Evolutionary conservation across 1,140 invertebrate species (phyloP), one percentile per base, ranked within the genome.

Genomic region (Scaptomyza graminum): DNA sequence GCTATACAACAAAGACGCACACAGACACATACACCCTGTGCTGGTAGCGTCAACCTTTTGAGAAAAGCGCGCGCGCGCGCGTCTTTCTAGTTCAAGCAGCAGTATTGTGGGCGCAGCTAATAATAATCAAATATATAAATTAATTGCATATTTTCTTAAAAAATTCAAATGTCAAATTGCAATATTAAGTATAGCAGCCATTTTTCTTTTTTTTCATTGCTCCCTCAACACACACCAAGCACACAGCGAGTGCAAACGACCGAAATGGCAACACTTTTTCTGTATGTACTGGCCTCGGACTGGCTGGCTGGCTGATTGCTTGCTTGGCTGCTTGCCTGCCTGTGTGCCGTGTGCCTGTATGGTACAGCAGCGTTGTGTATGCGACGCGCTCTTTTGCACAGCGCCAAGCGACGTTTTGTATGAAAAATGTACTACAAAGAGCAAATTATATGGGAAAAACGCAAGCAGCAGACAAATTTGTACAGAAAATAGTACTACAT

Each of bases 211-310:
- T 71, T 37, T 51, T 55, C 4, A 41, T 41, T 62, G 44, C 67
- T 71, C 52, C 54, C 28, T 34, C 18, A 41, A 39, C 47, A 52
- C 47, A 52, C 74, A 50, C 52, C 43, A 44, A 49, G 0, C 31
- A 34, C 2, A 0, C 31, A 34, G 31, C 57, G 62, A 82, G 71
- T 75, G 75, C 75, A 65, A 78, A 83, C 57, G 77, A 77, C 70
- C 74, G 68, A 76, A 88, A 88, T 73, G 82, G 82, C 78, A 82
- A 81, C 78, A 84, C 69, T 78, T 78, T 79, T 85, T 85, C 78
- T 79, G 83, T 87, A 87, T 88, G 78, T 75, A 63, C 66, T 70
- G 63, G 50, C 62, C 52, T 47, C 72, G 77, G 75, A 80, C 77
- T 77, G 78, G 28, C 51, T 64, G 62, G 25, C 37, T 65, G 46